Conservation (phyloP, 2,797 vertebrate species). For the Halcyon smyrnensis region DNA sequence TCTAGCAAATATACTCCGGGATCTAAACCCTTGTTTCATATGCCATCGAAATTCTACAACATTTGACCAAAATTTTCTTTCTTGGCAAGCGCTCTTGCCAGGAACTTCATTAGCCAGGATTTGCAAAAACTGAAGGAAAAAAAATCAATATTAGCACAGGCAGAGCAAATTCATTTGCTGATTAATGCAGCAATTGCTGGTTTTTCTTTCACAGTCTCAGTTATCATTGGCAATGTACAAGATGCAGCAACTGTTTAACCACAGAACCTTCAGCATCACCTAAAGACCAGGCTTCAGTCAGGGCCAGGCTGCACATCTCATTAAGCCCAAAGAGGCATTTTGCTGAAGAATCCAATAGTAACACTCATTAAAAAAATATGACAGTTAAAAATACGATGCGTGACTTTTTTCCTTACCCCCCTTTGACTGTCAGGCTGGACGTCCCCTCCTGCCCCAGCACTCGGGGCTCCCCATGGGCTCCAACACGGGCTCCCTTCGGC, state of each 20-base stretch:
- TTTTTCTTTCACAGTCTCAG: not conserved
- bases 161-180: conserved; percentile 23
- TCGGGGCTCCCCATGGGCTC: no score
- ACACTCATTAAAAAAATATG: not conserved
- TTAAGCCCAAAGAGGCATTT: not conserved
- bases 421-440: not conserved
- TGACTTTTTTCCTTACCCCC: not conserved
- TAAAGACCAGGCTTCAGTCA: not conserved
- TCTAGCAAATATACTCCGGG: not conserved
- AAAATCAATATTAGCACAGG: conserved; percentile 16
- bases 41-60: not conserved
- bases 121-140: not conserved
- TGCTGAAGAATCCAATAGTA: not conserved
- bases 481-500: no score
- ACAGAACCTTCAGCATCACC: not conserved
- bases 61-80: conserved; percentile 21
- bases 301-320: not conserved
- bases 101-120: conserved; percentile 14
- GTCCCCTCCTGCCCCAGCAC: no score
- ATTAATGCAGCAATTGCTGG: not conserved
- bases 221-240: not conserved
- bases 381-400: not conserved
- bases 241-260: not conserved
- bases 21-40: not conserved
- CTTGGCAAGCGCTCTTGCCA: not conserved